Evolutionary conservation across 1,140 invertebrate species (phyloP), one percentile per base, ranked within the genome.

Genomic region (Leucophenga varia): DNA sequence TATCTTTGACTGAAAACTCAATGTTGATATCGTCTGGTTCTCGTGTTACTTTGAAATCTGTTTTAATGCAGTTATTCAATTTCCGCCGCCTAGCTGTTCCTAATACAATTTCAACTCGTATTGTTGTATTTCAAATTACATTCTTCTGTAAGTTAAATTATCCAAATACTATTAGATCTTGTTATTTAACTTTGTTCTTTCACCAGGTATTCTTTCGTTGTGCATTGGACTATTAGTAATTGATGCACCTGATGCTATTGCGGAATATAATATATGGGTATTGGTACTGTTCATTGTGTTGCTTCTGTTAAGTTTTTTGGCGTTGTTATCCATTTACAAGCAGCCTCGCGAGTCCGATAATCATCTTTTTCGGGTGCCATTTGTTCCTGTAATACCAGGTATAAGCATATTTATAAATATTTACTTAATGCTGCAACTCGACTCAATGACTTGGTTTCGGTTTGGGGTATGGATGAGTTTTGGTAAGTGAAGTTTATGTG

Each of bases 321-420:
- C 60, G 13, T 40, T 74, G 25, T 20, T 72, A 22, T 40, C 64
- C 16, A 75, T 64, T 47, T 59, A 65, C 10, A 17, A 70, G 22
- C 61, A 72, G 45, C 65, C 71, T 3, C 47, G 70, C 8, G 65
- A 73, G 43, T 30, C 55, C 2, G 42, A 49, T 7, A 43, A 53
- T 25, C 49, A 49, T 16, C 32, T 60, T 9, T 76, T 77, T 51
- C 72, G 85, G 78, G 86, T 85, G 31, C 86, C 87, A 14, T 76
- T 86, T n/a, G 86, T 90, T 7, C 88, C 88, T 2, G 68, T 86
- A 12, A 68, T 89, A 28, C 87, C 88, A 2, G 78, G 79, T 25
- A 48, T 87, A 1, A 87, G 85, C 61, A 82, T 89, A 45, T 79
- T 87, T 19, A 79, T 87, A 19, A 90, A 90, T 64, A 79, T 87